Conservation (phyloP, 2,888 invertebrate genomes). For the Amiota communis region DNA sequence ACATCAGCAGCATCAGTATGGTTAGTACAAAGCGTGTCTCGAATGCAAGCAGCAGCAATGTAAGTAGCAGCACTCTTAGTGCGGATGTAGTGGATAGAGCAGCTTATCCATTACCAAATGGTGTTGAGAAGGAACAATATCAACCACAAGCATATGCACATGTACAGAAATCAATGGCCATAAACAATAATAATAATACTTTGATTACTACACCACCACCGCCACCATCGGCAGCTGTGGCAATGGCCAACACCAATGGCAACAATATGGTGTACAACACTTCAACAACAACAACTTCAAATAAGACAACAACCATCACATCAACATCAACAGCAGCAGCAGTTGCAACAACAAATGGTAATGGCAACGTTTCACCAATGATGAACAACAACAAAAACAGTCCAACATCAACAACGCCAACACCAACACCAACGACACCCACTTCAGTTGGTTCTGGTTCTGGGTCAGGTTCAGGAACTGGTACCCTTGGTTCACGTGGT, state of each 20-base stretch:
- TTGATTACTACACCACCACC: slow-evolving; percentile 50
- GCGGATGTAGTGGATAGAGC: slow-evolving; percentile 57
- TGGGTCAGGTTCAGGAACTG: slow-evolving; percentile 45
- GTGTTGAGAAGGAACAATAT: slow-evolving; percentile 45
- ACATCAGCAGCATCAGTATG: slow-evolving; percentile 66
- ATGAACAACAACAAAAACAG: slow-evolving; percentile 38
- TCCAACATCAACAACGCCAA: slow-evolving; percentile 27
- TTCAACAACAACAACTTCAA: slow-evolving; percentile 31
- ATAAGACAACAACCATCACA: slow-evolving; percentile 36
- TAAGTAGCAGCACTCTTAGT: slow-evolving; percentile 53
- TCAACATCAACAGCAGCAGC: slow-evolving; percentile 4
- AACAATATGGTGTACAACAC: slow-evolving; percentile 47
- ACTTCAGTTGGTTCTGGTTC: slow-evolving; percentile 41
- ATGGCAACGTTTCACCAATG: slow-evolving; percentile 36
- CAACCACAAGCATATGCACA: slow-evolving; percentile 12
- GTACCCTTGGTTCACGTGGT: slow-evolving; percentile 48
- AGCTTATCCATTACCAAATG: slow-evolving; percentile 32
- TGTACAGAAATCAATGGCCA: slow-evolving; percentile 42
- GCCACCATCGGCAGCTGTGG: slow-evolving; percentile 47
- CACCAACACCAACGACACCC: slow-evolving; percentile 36
- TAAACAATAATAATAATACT: slow-evolving; percentile 40
- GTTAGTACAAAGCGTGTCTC: slow-evolving; percentile 59
- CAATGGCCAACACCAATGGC: slow-evolving; percentile 51
- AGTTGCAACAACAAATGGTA: slow-evolving; percentile 26
- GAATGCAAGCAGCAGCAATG: slow-evolving; percentile 56